These are phyloP conservation scores for Poecilia latipinna DNA, from an alignment of 2,113 vertebrate species.

Conservation along the genomic window DNA sequence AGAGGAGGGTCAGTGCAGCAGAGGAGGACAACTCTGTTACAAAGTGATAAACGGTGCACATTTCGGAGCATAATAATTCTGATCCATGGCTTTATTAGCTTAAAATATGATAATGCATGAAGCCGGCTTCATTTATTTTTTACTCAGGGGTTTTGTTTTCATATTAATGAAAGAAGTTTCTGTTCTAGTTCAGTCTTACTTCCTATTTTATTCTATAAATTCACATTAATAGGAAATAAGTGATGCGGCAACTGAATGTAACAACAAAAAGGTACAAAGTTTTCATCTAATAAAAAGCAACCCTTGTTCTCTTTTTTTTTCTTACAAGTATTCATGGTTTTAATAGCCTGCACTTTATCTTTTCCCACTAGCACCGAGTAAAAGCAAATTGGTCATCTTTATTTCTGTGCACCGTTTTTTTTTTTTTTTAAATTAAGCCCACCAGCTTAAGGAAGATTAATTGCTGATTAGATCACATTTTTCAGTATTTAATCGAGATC, in stretches of 20 bases:
- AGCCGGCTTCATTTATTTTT: too few relatives aligned
- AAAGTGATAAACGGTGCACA: slow-evolving; percentile 2
- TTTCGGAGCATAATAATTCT: background rate
- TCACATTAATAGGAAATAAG: background rate
- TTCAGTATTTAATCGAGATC: slow-evolving; percentile 21
- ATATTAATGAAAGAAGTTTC: background rate
- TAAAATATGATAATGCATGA: background rate
- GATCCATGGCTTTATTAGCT: background rate
- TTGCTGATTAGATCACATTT: slow-evolving; percentile 18
- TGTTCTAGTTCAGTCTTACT: background rate
- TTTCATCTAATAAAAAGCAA: background rate
- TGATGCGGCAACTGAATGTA: background rate
- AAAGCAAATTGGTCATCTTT: slow-evolving; percentile 22
- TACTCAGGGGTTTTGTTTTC: background rate
- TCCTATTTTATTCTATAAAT: too few relatives aligned
- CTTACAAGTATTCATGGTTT: slow-evolving; percentile 15
- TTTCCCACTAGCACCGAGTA: background rate
- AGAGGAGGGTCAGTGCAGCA: slow-evolving; percentile 22
- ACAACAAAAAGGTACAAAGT: background rate
- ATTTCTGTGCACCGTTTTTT: slow-evolving; percentile 23
- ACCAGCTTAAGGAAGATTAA: background rate
- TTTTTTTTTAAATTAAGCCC: slow-evolving; percentile 15
- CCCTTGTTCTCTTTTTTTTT: background rate
- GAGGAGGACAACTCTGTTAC: slow-evolving; percentile 19
- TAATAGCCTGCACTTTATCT: slow-evolving; percentile 23